Base-by-base conservation (phyloP, 2,113 vertebrate species). In the Peromyscus leucopus region DNA sequence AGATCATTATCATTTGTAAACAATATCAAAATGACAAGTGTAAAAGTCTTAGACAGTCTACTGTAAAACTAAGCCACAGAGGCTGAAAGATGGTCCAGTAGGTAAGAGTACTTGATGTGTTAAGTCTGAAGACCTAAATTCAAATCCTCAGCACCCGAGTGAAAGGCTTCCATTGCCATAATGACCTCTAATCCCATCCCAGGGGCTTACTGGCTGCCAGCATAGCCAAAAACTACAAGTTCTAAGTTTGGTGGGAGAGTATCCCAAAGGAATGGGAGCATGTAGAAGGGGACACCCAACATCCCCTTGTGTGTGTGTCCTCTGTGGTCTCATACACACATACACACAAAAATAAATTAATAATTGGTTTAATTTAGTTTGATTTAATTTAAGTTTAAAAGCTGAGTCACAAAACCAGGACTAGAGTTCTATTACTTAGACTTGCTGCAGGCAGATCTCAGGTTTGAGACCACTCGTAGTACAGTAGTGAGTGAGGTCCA, bases 11-110 rank as follows among this genome's bases (percentile, higher is more conserved):
- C 24, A 84, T 42, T 91, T 89, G 42, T 94, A 93, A 96, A 24
- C 69, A 84, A n/a, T 57, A 65, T 88, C 75, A 88, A 96, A 96
- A 71, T 95, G 69, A 75, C 84, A 95, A 39, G 57, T 87, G 4
- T 84, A 84, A 84, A 78, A 82, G 21, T 46, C 11, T 78, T 51
- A 78, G n/a, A 46, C 16, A 36, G 93, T 82, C n/a, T 78, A 31
- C 17, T 92, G 0, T 94, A 89, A 95, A 95, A 94, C 21, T 51
- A 78, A 92, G 46, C 9, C 67, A 92, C 1, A 72, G 42, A 48
- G 28, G 63, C 42, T 33, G 15, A 48, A 48, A 28, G n/a, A 63
- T 42, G 21, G 57, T 42, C 13, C 21, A 84, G 57, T 39, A 84
- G 22, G 22, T 61, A 59, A 61, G 15, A 84, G 7, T 42, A 63